A percentile compares a stretch with the other conserved stretches of the same genome.
Evolutionary conservation across 2,888 invertebrate species (phyloP).

Genomic region (Andrena trimmerana): DNA sequence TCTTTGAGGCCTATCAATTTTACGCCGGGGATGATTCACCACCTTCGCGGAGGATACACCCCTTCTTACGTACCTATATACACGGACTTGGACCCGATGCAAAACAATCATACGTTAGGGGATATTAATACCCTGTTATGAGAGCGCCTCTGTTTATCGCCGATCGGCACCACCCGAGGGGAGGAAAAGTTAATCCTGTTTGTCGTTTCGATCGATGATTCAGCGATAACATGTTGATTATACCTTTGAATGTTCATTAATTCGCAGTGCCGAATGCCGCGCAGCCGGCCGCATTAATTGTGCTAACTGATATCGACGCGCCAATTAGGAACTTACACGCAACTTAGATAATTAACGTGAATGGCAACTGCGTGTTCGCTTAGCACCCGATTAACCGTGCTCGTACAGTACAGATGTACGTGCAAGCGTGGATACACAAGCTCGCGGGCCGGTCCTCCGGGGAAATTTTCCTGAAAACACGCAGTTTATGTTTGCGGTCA

Average conservation of each 20-base stretch:
- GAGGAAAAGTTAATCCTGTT: conserved; percentile 16
- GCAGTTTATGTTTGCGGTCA: conserved; percentile 43
- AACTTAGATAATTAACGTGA: conserved; percentile 28
- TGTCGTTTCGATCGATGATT: conserved; percentile 2
- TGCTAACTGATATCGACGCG: conserved; percentile 32
- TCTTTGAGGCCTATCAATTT: conserved; percentile 35
- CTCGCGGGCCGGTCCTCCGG: neutral
- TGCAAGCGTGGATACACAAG: neutral
- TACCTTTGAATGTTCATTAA: conserved; percentile 30
- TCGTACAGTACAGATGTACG: neutral
- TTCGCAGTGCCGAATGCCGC: conserved; percentile 26
- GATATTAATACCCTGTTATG: neutral
- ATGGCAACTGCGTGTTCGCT: conserved; percentile 18
- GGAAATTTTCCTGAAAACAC: conserved; percentile 58
- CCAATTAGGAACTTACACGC: conserved; percentile 48
- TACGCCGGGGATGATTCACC: neutral
- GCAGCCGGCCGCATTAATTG: conserved; percentile 29
- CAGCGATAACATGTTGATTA: conserved; percentile 19
- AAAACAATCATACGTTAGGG: neutral
- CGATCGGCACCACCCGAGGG: neutral
- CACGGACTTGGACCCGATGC: neutral
- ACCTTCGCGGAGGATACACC: neutral
- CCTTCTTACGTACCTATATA: neutral
- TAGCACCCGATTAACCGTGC: conserved; percentile 35
- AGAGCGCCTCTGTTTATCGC: conserved; percentile 1